A percentile compares a stretch with the other conserved stretches of the same genome.
These are phyloP conservation scores for Odobenus rosmarus DNA, from an alignment of 2,113 vertebrate genomes.

Conservation along the genomic window DNA sequence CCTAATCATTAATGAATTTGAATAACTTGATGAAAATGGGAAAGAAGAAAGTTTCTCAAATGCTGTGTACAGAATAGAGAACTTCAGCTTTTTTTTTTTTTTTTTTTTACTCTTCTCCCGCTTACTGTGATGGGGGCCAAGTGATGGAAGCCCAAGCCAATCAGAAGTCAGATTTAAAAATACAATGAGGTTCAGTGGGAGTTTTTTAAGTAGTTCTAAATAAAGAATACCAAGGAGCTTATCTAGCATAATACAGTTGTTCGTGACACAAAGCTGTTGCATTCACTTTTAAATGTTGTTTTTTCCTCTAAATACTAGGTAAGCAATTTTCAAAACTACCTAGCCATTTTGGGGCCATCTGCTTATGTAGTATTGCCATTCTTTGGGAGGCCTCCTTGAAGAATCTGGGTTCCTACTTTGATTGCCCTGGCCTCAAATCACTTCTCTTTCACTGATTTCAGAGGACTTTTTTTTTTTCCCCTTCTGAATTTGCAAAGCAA, in stretches of 20 bases:
- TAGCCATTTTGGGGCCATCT: neutral
- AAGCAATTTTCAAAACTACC: conserved; percentile 5
- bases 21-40: conserved; percentile 62
- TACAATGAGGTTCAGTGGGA: neutral
- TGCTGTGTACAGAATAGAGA: conserved; percentile 19
- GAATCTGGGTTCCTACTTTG: neutral
- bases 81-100: neutral
- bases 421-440: neutral
- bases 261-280: neutral
- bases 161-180: conserved; percentile 6
- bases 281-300: neutral
- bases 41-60: conserved; percentile 41
- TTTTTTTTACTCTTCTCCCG: neutral
- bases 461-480: neutral
- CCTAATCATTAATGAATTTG: conserved; percentile 68
- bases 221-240: neutral
- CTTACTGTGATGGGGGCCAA: neutral
- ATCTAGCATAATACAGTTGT: conserved; percentile 25
- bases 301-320: neutral
- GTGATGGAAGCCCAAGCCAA: neutral
- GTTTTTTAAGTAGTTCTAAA: neutral
- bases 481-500: neutral
- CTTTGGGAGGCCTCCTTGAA: neutral
- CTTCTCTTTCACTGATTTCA: conserved; percentile 1
- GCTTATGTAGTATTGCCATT: neutral